Conservation (phyloP, 2,888 invertebrate species). For the Drosophila maculinotata region DNA sequence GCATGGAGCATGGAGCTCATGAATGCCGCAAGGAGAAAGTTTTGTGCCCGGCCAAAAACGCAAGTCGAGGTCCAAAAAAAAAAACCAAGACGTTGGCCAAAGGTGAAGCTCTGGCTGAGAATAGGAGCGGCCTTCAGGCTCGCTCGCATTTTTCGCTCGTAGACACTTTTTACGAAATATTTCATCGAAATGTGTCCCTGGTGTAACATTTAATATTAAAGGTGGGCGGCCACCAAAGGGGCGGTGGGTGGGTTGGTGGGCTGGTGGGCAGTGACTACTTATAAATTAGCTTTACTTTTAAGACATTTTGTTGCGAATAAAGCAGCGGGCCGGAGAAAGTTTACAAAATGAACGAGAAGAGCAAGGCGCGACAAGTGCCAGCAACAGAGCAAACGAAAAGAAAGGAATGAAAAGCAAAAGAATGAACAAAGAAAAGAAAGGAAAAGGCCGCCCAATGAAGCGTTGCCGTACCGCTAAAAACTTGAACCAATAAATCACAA, state of each 20-base stretch:
- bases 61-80: constrained; percentile 54
- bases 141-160: constrained; percentile 79
- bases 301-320: constrained; percentile 80
- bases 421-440: constrained; percentile 31
- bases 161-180: constrained; percentile 85
- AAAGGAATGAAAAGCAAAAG: constrained; percentile 6
- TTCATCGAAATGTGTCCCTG: constrained; percentile 86
- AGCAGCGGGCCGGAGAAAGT: constrained; percentile 70
- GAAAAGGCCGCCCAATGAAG: constrained; percentile 60
- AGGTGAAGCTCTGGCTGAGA: constrained; percentile 45
- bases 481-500: constrained; percentile 83
- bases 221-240: constrained; percentile 59
- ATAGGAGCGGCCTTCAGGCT: constrained; percentile 54
- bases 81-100: constrained; percentile 40
- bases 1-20: constrained; percentile 54
- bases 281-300: constrained; percentile 83
- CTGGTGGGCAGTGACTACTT: constrained; percentile 54
- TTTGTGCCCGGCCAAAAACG: constrained; percentile 53
- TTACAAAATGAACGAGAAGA: constrained; percentile 57
- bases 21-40: constrained; percentile 81
- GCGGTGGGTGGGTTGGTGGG: constrained; percentile 32
- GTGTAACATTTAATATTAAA: constrained; percentile 85
- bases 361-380: constrained; percentile 45
- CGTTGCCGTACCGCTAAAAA: constrained; percentile 66
- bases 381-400: constrained; percentile 16